phyloP scores from a whole-genome alignment of 2,113 vertebrate genomes.

The Paedocypris sp. region DNA sequence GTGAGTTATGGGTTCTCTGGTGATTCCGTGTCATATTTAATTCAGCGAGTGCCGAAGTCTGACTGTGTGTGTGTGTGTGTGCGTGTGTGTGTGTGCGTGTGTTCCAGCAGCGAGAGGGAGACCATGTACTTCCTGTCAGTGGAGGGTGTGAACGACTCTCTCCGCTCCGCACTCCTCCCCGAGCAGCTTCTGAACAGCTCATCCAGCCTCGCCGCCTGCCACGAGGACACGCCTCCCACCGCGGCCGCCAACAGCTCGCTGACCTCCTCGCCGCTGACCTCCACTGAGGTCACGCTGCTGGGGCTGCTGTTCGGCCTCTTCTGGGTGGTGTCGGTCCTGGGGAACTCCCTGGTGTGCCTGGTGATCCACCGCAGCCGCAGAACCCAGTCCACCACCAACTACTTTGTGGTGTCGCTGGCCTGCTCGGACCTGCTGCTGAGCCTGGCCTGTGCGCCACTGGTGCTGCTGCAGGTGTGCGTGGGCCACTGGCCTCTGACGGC shows the following conservation, averaged over 20 bases:
- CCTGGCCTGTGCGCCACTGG: constrained; percentile 63
- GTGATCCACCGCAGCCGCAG: constrained; percentile 86
- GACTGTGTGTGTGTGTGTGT: not conserved
- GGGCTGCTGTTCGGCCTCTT: constrained; percentile 62
- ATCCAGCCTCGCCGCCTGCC: constrained; percentile 28
- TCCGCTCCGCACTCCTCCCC: constrained; percentile 47
- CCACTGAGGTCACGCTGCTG: constrained; percentile 61
- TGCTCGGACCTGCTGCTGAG: constrained; percentile 79
- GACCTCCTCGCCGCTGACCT: constrained; percentile 41
- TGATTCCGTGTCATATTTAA: too few relatives aligned
- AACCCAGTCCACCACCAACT: constrained; percentile 86
- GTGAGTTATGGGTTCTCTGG: too few relatives aligned
- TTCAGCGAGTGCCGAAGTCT: too few relatives aligned
- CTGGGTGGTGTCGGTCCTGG: constrained; percentile 77
- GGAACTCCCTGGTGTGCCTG: constrained; percentile 80
- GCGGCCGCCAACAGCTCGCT: constrained; percentile 48
- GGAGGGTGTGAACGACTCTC: constrained; percentile 44
- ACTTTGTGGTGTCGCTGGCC: constrained; percentile 88
- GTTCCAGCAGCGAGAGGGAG: constrained; percentile 27
- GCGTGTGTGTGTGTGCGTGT: not conserved
- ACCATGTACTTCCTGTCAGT: constrained; percentile 62
- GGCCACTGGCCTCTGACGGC: constrained; percentile 71
- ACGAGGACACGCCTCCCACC: constrained; percentile 2
- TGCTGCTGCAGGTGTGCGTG: constrained; percentile 67
- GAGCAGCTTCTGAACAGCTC: constrained; percentile 53